Evolutionary conservation across 2,113 vertebrate species (phyloP).

Genomic region (Maccullochella peelii): DNA sequence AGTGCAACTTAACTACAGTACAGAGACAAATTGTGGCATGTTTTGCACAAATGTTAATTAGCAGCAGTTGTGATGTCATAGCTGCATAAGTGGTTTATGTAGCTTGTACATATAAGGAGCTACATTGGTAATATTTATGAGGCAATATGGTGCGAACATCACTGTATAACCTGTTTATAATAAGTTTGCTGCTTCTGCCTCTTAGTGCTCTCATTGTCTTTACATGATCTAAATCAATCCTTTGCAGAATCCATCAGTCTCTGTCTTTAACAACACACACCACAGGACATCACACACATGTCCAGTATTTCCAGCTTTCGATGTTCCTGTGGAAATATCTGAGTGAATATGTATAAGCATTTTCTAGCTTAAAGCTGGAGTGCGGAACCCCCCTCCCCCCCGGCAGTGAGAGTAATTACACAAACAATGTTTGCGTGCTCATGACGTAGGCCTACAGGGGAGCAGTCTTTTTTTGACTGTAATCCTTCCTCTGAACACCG

Average conservation of each 20-base stretch:
- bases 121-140: background rate
- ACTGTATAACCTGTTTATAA: background rate
- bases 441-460: too few species aligned
- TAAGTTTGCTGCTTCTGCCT: background rate
- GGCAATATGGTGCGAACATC: background rate
- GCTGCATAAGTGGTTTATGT: constrained; percentile 4
- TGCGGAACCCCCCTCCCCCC: too few species aligned
- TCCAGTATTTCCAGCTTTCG: background rate
- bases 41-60: background rate
- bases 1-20: background rate
- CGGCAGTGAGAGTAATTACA: too few species aligned
- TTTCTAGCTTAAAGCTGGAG: too few species aligned
- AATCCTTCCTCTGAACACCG: too few species aligned
- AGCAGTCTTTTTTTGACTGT: too few species aligned
- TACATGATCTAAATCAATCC: background rate
- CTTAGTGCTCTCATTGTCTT: background rate
- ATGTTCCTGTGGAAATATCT: background rate
- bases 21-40: background rate
- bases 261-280: background rate
- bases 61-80: background rate
- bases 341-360: background rate
- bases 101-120: background rate
- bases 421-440: too few species aligned
- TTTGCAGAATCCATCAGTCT: background rate
- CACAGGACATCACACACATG: background rate